Conservation (phyloP, 2,113 vertebrate species). For the Perca flavescens region DNA sequence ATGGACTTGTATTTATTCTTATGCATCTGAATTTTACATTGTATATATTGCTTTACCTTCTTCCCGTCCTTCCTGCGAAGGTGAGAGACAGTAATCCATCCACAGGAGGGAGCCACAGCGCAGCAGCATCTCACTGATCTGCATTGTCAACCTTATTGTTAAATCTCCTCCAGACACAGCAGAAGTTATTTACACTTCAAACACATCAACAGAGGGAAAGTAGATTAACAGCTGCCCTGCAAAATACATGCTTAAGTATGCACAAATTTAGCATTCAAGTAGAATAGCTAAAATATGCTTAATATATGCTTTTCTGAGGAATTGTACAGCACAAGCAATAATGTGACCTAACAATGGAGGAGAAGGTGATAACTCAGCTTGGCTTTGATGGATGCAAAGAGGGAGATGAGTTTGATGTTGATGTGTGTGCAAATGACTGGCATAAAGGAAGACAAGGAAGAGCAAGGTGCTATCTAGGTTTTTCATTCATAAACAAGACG, state of each 20-base stretch:
- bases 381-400: slow-evolving; percentile 36
- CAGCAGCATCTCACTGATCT: slow-evolving; percentile 14
- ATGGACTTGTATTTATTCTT: background rate
- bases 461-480: background rate
- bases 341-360: slow-evolving; percentile 19
- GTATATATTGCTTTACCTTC: background rate
- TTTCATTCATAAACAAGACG: background rate
- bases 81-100: slow-evolving; percentile 23
- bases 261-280: slow-evolving; percentile 37
- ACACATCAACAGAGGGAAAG: slow-evolving; percentile 36
- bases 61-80: background rate
- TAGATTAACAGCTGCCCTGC: slow-evolving; percentile 30
- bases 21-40: background rate
- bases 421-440: background rate
- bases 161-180: slow-evolving; percentile 31
- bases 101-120: slow-evolving; percentile 33
- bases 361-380: slow-evolving; percentile 43
- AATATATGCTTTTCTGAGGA: slow-evolving; percentile 1
- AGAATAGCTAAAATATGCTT: slow-evolving; percentile 28
- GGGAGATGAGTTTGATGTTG: slow-evolving; percentile 21
- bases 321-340: slow-evolving; percentile 38
- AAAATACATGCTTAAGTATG: slow-evolving; percentile 46
- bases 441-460: background rate
- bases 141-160: slow-evolving; percentile 35
- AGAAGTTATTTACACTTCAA: slow-evolving; percentile 67